Percentiles rank a stretch among this genome's conserved stretches.
These are phyloP conservation scores for Drosophila triauraria DNA, from an alignment of 1,140 invertebrate genomes.

Conservation along the genomic window DNA sequence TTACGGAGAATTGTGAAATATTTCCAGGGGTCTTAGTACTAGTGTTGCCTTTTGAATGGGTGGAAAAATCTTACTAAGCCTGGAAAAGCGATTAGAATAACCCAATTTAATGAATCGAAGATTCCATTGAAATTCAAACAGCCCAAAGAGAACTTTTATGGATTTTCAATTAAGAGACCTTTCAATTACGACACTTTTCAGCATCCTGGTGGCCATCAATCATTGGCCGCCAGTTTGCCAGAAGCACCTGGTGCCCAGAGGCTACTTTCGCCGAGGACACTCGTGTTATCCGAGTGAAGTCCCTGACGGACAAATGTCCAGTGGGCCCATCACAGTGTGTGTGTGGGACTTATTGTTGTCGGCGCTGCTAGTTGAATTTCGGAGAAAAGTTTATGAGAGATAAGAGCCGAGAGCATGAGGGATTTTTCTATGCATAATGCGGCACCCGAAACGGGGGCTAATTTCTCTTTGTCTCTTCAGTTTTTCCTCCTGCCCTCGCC, in stretches of 20 bases:
- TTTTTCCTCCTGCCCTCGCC: neutral
- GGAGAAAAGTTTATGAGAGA: conserved; percentile 39
- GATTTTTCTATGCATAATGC: conserved; percentile 71
- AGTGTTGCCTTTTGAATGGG: neutral
- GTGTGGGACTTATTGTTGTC: conserved; percentile 47
- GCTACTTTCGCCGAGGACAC: conserved; percentile 7
- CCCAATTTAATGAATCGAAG: neutral
- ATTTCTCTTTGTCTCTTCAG: conserved; percentile 27
- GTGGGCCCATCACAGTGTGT: conserved; percentile 7
- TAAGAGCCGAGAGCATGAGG: conserved; percentile 10
- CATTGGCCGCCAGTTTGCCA: conserved; percentile 13
- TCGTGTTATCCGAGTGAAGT: conserved; percentile 24
- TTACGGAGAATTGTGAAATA: neutral
- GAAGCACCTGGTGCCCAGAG: conserved; percentile 26
- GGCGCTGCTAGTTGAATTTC: conserved; percentile 32
- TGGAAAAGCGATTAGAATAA: neutral
- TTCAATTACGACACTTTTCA: conserved; percentile 3
- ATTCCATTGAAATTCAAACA: neutral
- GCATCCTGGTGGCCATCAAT: neutral
- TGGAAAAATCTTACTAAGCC: neutral
- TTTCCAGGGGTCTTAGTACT: too few species aligned
- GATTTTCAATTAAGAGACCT: conserved; percentile 16
- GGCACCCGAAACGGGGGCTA: conserved; percentile 33
- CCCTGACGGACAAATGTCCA: conserved; percentile 43
- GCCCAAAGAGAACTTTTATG: conserved; percentile 16